phyloP scores from a whole-genome alignment of 64 coral and sea anemone species.

The Pocillopora verrucosa region DNA sequence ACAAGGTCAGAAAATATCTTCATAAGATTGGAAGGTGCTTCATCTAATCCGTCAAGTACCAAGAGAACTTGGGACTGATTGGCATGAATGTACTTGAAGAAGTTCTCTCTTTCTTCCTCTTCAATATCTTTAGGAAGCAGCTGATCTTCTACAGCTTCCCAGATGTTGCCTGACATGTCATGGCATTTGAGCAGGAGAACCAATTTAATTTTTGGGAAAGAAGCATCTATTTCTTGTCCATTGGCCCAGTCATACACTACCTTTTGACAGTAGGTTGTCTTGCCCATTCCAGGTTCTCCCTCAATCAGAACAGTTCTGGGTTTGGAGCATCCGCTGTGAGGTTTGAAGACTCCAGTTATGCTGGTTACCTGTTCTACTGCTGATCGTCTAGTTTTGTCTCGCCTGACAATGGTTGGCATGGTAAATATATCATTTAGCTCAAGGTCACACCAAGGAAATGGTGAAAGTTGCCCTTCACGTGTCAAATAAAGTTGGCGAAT shows the following conservation, averaged over 20 bases:
- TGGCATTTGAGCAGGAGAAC: slow-evolving; percentile 23
- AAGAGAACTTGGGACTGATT: slow-evolving; percentile 35
- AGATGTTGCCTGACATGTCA: slow-evolving; percentile 13
- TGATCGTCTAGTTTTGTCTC: slow-evolving; percentile 1
- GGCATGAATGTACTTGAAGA: slow-evolving; percentile 12
- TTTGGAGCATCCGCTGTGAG: not conserved
- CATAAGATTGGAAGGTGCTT: not conserved
- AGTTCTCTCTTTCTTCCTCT: not conserved
- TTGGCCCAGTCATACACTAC: slow-evolving; percentile 36
- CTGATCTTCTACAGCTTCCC: slow-evolving; percentile 39
- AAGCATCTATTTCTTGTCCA: not conserved
- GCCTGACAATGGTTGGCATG: not conserved
- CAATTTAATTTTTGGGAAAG: slow-evolving; percentile 31
- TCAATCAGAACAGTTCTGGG: slow-evolving; percentile 24
- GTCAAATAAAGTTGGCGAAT: not conserved
- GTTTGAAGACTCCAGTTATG: not conserved
- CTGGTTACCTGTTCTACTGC: not conserved
- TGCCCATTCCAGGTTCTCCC: slow-evolving; percentile 29
- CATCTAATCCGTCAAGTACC: slow-evolving; percentile 41
- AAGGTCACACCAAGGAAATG: slow-evolving; percentile 27
- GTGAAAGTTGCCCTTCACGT: not conserved
- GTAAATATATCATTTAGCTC: not conserved
- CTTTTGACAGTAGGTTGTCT: slow-evolving; percentile 37
- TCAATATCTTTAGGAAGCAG: slow-evolving; percentile 45
- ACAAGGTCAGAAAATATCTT: not conserved